Evolutionary conservation across 1,140 invertebrate species (phyloP).

Genomic region (Pentalonia nigronervosa): DNA sequence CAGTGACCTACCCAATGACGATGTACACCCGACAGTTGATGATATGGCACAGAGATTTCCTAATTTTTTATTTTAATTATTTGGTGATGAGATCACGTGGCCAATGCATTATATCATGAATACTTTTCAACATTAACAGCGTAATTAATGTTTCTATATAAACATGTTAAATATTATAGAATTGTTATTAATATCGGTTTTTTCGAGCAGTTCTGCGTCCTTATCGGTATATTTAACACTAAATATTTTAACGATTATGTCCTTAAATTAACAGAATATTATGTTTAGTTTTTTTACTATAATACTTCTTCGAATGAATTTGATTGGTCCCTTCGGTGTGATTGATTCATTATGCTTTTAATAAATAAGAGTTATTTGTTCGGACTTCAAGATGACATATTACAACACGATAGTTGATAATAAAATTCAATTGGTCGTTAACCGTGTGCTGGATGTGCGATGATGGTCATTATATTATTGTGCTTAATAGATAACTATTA

Average conservation of each 20-base stretch:
- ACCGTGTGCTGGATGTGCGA: neutral
- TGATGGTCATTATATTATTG: neutral
- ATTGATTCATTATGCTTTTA: neutral
- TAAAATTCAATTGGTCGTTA: slow-evolving; percentile 13
- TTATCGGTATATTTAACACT: too few relatives aligned
- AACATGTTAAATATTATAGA: too few relatives aligned
- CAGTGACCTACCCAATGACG: too few relatives aligned
- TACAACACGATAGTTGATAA: neutral
- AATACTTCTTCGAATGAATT: neutral
- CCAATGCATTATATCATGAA: too few relatives aligned
- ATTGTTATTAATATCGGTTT: too few relatives aligned
- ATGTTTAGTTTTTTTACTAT: neutral
- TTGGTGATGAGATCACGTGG: too few relatives aligned
- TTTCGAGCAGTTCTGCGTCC: too few relatives aligned
- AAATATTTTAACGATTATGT: neutral
- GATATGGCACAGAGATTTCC: too few relatives aligned
- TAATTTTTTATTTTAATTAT: too few relatives aligned
- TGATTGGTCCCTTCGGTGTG: neutral
- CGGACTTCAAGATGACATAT: neutral
- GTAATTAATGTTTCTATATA: too few relatives aligned
- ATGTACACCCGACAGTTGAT: too few relatives aligned
- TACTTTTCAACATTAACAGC: too few relatives aligned
- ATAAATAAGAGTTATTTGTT: neutral
- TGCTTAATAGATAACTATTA: neutral
- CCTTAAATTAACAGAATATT: neutral